Evolutionary conservation across 2,113 vertebrate species (phyloP).

Genomic region (Chaetodon trifascialis): DNA sequence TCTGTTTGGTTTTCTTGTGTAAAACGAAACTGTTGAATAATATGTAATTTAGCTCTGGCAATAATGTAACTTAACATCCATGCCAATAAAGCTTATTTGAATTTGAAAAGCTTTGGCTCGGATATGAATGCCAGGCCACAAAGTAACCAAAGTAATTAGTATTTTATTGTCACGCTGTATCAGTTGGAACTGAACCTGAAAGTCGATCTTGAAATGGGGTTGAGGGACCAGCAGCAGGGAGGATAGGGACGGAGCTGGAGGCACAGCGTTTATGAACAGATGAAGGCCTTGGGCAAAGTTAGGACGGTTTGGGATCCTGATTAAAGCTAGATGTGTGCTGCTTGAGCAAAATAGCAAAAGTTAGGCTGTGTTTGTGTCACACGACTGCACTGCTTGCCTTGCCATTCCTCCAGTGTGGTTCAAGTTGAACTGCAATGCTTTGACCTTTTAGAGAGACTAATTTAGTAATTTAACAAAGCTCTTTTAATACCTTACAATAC

Average conservation of each 20-base stretch:
- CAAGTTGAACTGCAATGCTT: neutral
- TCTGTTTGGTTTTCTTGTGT: too few relatives aligned
- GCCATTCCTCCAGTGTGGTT: too few relatives aligned
- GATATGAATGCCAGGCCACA: conserved; percentile 52
- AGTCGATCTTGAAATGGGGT: neutral
- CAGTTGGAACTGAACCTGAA: conserved; percentile 22
- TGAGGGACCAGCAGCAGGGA: neutral
- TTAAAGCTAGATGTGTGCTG: neutral
- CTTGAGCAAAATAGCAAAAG: neutral
- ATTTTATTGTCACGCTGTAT: conserved; percentile 48
- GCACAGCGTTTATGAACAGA: conserved; percentile 23
- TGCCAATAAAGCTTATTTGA: too few relatives aligned
- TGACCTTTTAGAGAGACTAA: neutral
- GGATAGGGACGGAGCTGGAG: conserved; percentile 13
- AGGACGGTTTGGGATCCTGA: conserved; percentile 1
- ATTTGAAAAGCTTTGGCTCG: conserved; percentile 32
- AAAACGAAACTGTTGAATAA: too few relatives aligned
- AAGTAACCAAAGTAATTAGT: conserved; percentile 56
- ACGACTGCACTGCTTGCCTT: neutral
- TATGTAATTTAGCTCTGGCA: too few relatives aligned
- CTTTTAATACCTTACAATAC: neutral
- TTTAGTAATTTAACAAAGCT: neutral
- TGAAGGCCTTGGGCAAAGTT: conserved; percentile 44
- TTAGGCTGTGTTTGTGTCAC: neutral
- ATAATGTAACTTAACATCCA: too few relatives aligned